phyloP scores from a whole-genome alignment of 2,797 vertebrate genomes.

The Dipus sagitta region DNA sequence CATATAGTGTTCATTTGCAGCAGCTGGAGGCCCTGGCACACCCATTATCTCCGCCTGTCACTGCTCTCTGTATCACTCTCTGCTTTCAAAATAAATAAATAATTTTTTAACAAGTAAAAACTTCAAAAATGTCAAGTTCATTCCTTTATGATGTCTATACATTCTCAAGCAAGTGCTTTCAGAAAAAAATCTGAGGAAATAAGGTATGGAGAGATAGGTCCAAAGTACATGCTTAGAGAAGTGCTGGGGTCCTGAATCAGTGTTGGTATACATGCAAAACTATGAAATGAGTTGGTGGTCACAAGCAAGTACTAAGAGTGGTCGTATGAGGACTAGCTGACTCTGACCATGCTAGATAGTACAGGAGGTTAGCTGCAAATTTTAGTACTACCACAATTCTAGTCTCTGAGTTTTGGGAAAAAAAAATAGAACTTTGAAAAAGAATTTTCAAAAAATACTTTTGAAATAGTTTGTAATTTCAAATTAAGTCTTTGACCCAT shows the following conservation, averaged over 20 bases:
- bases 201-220: neutral
- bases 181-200: neutral
- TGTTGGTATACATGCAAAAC: neutral
- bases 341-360: fast-evolving
- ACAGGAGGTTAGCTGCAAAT: neutral
- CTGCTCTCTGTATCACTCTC: too few relatives aligned
- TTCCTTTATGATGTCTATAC: neutral
- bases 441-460: too few relatives aligned
- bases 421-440: neutral
- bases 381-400: neutral
- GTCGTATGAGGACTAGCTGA: neutral
- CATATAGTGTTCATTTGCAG: too few relatives aligned
- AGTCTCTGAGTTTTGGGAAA: neutral
- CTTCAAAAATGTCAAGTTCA: neutral
- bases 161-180: neutral
- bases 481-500: neutral
- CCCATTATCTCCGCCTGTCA: too few relatives aligned
- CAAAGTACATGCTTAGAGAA: neutral
- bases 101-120: neutral
- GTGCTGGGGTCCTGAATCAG: neutral
- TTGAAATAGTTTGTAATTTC: neutral
- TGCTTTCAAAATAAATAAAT: too few relatives aligned
- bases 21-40: too few relatives aligned
- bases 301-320: neutral
- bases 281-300: neutral